Base-by-base conservation (phyloP, 2,113 vertebrate genomes). In the Ranitomeya variabilis region DNA sequence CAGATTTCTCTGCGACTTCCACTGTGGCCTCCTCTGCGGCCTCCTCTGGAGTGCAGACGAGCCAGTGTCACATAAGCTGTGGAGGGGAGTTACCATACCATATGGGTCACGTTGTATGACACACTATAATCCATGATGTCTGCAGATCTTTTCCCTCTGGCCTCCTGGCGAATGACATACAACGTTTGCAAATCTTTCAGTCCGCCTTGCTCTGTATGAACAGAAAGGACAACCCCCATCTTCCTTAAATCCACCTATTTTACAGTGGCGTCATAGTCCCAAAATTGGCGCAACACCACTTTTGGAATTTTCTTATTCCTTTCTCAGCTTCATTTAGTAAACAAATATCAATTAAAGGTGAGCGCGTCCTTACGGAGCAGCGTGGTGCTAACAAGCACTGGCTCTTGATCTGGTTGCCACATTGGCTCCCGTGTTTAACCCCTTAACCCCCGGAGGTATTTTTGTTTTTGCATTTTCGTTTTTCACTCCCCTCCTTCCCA, bases 21-120 rank as follows among this genome's bases (percentile, higher is more conserved):
- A 2, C 37, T 37, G 37, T 4, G 37, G 37, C 4, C 2, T 37
- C 37, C 4, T 9, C 45, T 54, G 64, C 21, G 21, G 62, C 19
- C 23, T 73, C 54, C 14, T 26, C 11, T 85, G 66, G 52, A 66
- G 73, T 12, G 18, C 51, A 23, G 51, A 79, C 51, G 55, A 55
- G 51, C 6, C 52, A 57, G 77, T 79, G 77, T 79, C 52, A 79
- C 19, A 79, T 79, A 21, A n/a, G 26, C 80, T 45, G 80, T 21
- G 37, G 31, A 5, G 31, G 11, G 37, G 21, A 81, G 59, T 57
- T n/a, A 80, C 82, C 67, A 45, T 82, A n/a, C 66, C 80, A 76
- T 74, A 80, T 71, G 54, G 74, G 86, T 82, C 79, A 74, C 52
- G 1, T 82, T 82, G 64, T 12, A 88, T 88, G 86, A 81, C 77